A percentile compares a stretch with the other conserved stretches of the same genome.
These are phyloP conservation scores for Drosophila tani DNA, from an alignment of 1,140 invertebrate genomes.

Conservation along the genomic window DNA sequence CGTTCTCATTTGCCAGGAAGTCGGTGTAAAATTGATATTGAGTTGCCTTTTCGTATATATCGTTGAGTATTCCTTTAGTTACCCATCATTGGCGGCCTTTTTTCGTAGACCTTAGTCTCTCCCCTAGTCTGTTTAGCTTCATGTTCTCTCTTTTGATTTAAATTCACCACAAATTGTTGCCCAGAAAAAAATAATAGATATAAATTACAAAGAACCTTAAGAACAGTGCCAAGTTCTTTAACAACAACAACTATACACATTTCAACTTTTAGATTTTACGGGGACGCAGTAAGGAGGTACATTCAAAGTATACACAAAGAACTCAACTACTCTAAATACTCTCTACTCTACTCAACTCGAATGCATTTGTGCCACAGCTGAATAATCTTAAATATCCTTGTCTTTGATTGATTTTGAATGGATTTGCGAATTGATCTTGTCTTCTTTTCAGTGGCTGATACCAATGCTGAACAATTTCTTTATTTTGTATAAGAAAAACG, in stretches of 20 bases:
- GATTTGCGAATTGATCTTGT: conserved; percentile 48
- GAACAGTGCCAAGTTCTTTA: conserved; percentile 38
- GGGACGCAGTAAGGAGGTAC: conserved; percentile 85
- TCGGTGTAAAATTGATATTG: conserved; percentile 10
- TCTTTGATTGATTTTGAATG: conserved; percentile 49
- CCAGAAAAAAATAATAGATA: conserved; percentile 2
- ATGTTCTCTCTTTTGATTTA: conserved; percentile 27
- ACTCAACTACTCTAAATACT: conserved; percentile 76
- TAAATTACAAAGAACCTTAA: conserved; percentile 2
- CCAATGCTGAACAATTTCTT: conserved; percentile 50
- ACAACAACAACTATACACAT: conserved; percentile 67
- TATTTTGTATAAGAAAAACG: conserved; percentile 12
- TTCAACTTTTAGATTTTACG: conserved; percentile 84
- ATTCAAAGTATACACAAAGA: conserved; percentile 82
- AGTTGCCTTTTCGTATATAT: conserved; percentile 17
- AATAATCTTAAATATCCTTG: conserved; percentile 44
- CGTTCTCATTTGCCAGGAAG: conserved; percentile 33
- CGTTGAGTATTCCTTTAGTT: conserved; percentile 7
- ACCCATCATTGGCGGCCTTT: conserved; percentile 22
- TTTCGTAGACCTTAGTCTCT: conserved; percentile 38
- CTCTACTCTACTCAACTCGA: conserved; percentile 67
- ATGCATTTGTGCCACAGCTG: conserved; percentile 75
- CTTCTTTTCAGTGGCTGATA: conserved; percentile 69
- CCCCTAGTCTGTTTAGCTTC: conserved; percentile 38
- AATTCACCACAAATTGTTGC: conserved; percentile 16